Base-by-base conservation (phyloP, 2,888 invertebrate species). In the Eristalinus sepulchralis region DNA sequence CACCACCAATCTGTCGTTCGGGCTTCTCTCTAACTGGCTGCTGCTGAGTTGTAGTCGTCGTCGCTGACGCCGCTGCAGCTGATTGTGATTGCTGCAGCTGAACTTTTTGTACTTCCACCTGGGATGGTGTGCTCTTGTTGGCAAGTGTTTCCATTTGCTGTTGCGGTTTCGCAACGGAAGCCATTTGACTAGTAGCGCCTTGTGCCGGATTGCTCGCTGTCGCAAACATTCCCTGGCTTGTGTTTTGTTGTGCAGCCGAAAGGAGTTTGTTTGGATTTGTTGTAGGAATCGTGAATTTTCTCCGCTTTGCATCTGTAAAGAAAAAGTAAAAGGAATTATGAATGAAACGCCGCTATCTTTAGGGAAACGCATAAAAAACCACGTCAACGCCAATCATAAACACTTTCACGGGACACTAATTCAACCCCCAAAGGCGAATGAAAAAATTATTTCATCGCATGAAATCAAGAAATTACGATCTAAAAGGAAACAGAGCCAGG, bases 291-390 rank as follows among this genome's bases (percentile, higher is more conserved):
- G 87, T 88, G 64, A 89, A 85, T 85, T 90, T 90, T 47, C 90
- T 89, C 57, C 90, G 89, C 85, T 90, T 90, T 36, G 84, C 88
- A 88, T 90, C 90, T 90, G 83, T 20, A 89, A 88, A 57, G 9
- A 79, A n/a, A 62, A 59, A 75, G 20, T 60, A 11, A 33, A 60
- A 62, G 59, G 3, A 62, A 53, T 53, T 0, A 34, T 10, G 34
- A 34, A 34, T 10, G 34, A 34, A 34, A 6, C 6, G 34, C 10
- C 9, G 1, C 2, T 34, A 8, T 34, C 34, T 34, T 34, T 10
- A 34, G 34, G 34, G 10, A 34, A 34, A 34, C 2, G 1, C 9
- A 34, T 34, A 10, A 9, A 31, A 34, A 34, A 4, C 34, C 9
- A 34, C 6, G 9, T 34, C 34, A 34, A 34, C 34, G 34, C 22